These are phyloP conservation scores for Alloplasta piceator DNA, from an alignment of 2,888 invertebrate genomes.

Conservation along the genomic window DNA sequence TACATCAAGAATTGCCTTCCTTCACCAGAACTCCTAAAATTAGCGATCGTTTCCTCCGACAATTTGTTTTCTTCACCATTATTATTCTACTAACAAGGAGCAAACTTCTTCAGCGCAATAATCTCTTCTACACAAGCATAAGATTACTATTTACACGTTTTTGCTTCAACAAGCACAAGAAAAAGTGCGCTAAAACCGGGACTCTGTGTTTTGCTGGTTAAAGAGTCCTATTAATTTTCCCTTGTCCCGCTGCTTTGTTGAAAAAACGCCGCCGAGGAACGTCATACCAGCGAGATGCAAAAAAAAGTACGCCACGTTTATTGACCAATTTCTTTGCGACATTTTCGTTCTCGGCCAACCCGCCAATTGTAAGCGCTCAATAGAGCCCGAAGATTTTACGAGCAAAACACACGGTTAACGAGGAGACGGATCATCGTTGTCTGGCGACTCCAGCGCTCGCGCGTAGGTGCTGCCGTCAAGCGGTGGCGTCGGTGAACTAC, in stretches of 20 bases:
- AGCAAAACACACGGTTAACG: slow-evolving; percentile 20
- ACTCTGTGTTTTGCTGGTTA: too few relatives aligned
- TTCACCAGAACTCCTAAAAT: slow-evolving; percentile 14
- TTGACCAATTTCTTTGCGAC: too few relatives aligned
- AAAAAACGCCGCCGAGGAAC: too few relatives aligned
- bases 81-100: slow-evolving; percentile 43
- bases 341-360: not conserved
- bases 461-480: slow-evolving; percentile 16
- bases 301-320: too few relatives aligned
- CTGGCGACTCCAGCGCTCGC: slow-evolving; percentile 40
- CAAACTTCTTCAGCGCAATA: not conserved
- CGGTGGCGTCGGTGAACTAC: slow-evolving; percentile 27
- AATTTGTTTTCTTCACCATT: slow-evolving; percentile 31
- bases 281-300: too few relatives aligned
- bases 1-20: not conserved
- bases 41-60: slow-evolving; percentile 38
- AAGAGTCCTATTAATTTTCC: too few relatives aligned
- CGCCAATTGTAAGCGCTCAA: too few relatives aligned
- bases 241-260: too few relatives aligned
- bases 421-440: slow-evolving; percentile 48
- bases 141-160: too few relatives aligned
- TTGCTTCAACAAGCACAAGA: too few relatives aligned
- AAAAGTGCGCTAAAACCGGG: too few relatives aligned
- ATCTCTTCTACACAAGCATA: too few relatives aligned
- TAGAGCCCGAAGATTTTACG: not conserved